Evolutionary conservation across 2,888 invertebrate genomes (phyloP).

Genomic region (Penaeus monodon): DNA sequence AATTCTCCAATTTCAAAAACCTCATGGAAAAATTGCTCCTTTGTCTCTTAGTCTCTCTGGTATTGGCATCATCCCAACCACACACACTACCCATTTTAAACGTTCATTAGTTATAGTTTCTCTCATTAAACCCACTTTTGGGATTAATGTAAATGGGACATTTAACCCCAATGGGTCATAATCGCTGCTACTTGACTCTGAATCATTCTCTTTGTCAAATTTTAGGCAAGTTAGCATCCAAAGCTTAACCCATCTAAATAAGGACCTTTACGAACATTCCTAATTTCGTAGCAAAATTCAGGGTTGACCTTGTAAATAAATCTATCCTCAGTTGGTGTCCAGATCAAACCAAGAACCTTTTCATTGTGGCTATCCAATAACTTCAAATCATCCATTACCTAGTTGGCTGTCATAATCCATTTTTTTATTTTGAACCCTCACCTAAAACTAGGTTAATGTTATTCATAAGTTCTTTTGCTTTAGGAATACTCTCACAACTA

Average conservation of each 20-base stretch:
- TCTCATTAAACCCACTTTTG: constrained; percentile 19
- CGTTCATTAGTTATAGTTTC: not conserved
- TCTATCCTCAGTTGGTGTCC: not conserved
- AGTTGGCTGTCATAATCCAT: constrained; percentile 4
- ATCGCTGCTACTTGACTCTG: constrained; percentile 4
- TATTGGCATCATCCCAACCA: constrained; percentile 21
- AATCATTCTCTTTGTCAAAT: constrained; percentile 11
- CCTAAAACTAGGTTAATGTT: constrained; percentile 4
- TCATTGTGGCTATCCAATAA: not conserved
- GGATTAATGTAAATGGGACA: constrained; percentile 12
- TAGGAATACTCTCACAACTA: constrained; percentile 18
- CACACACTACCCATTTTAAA: too few species aligned
- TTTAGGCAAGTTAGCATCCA: constrained; percentile 10
- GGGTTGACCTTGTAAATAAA: constrained; percentile 2
- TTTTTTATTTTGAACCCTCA: constrained; percentile 24
- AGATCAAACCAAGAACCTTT: constrained; percentile 4
- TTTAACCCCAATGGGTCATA: constrained; percentile 9
- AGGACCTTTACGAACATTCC: not conserved
- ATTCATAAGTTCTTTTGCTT: constrained; percentile 14
- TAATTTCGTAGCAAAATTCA: constrained; percentile 5
- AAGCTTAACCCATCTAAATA: not conserved
- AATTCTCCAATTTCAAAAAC: constrained; percentile 10
- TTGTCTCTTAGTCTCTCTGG: not conserved
- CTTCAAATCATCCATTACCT: not conserved
- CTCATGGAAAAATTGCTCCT: not conserved